Percentiles rank a stretch among this genome's conserved stretches.
These are phyloP conservation scores for Ceramica pisi DNA, from an alignment of 2,888 invertebrate species.

Conservation along the genomic window DNA sequence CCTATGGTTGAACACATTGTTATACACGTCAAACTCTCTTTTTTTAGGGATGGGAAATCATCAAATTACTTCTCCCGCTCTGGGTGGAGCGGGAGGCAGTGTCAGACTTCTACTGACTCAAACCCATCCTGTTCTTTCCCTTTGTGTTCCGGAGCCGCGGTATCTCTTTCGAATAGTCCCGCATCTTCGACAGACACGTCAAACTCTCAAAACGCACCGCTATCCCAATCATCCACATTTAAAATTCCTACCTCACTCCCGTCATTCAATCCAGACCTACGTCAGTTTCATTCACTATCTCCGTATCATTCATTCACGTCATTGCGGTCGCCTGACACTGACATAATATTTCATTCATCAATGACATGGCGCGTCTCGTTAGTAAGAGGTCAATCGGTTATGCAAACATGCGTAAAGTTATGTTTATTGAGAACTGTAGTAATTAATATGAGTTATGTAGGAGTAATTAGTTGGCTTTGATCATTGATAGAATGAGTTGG, in stretches of 20 bases:
- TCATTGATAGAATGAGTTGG: conserved; percentile 15
- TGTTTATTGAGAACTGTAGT: conserved; percentile 36
- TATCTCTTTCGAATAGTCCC: no score
- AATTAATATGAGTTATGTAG: conserved; percentile 34
- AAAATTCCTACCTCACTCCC: conserved; percentile 3
- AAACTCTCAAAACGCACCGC: not conserved
- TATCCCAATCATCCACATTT: not conserved
- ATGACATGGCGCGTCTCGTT: conserved; percentile 49
- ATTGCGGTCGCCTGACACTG: conserved; percentile 45
- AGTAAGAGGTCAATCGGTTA: conserved; percentile 47
- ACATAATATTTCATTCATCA: conserved; percentile 60
- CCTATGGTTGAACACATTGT: no score
- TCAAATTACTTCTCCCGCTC: no score
- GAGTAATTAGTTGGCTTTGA: conserved; percentile 29
- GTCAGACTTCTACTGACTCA: no score
- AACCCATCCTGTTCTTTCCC: no score
- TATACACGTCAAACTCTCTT: not conserved
- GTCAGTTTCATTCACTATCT: conserved; percentile 41
- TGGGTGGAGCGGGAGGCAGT: no score
- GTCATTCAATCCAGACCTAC: conserved; percentile 16
- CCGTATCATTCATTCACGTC: conserved; percentile 38
- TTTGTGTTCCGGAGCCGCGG: no score
- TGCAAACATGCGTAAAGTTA: conserved; percentile 43
- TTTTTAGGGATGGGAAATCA: no score
- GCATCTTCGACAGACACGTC: no score